Evolutionary conservation across 1,140 invertebrate genomes (phyloP), one percentile per base, ranked within the genome.

Genomic region (Cryptotermes secundus): DNA sequence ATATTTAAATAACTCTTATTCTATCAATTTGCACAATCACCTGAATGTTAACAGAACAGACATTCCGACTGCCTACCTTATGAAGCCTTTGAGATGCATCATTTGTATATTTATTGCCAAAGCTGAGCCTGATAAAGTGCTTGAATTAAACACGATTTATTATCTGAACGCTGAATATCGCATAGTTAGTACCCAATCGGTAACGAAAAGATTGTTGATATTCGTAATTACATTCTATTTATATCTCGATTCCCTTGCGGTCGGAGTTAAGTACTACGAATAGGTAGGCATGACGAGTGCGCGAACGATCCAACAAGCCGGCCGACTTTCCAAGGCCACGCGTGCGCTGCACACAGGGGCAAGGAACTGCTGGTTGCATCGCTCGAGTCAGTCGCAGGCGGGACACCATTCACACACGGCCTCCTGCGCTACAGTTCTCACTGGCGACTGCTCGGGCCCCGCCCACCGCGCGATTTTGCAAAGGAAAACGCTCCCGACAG

Each of bases 341-440:
- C 59, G 59, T 72, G 59, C 59, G 59, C 59, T 72, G 31, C 59
- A 72, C 59, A 72, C 59, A 72, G 59, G 59, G 59, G 59, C 59
- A 72, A 72, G 59, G 59, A 72, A 72, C 59, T 72, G 59, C 59
- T 31, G 59, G 59, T 72, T 72, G 59, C 59, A 72, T 72, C 59
- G 59, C 59, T 72, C 59, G 59, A 26, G 59, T 72, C 59, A 72
- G 59, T 72, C 59, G 59, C 59, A 72, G 59, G 59, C 59, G 59
- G 59, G 59, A 72, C 59, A 72, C 59, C 59, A 72, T 72, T 72
- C 59, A 72, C 59, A 72, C 59, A 72, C 59, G 59, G 59, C 59
- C 59, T 72, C 59, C 59, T 31, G 7, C n/a, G 59, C 26, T 31
- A n/a, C 26, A 26, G n/a, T 72, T 72, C 59, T 72, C 59, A 72